These are phyloP conservation scores for Columba janthina DNA, from an alignment of 2,113 vertebrate genomes.

Conservation along the genomic window DNA sequence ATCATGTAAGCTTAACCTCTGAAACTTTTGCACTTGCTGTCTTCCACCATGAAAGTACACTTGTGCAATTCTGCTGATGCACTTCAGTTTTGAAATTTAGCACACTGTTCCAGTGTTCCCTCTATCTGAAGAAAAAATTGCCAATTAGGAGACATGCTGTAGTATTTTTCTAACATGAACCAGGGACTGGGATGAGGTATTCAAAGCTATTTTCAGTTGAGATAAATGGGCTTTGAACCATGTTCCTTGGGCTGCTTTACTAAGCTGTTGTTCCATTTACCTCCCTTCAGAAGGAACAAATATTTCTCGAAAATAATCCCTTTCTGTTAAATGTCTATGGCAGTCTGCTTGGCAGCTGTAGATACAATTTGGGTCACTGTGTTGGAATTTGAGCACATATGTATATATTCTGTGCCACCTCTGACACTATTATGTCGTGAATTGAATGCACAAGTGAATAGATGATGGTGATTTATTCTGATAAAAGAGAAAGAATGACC, in stretches of 20 bases:
- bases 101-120: neutral
- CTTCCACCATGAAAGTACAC: neutral
- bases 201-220: neutral
- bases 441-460: slow-evolving; percentile 51
- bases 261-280: neutral
- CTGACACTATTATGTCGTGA: slow-evolving; percentile 67
- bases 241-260: neutral
- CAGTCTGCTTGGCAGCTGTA: slow-evolving; percentile 59
- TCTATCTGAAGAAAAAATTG: neutral
- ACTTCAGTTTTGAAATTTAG: neutral
- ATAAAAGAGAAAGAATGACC: slow-evolving; percentile 54
- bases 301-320: neutral
- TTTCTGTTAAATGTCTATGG: slow-evolving; percentile 56
- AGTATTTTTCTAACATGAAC: neutral
- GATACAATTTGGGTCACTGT: slow-evolving; percentile 62
- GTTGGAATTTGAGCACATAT: slow-evolving; percentile 59
- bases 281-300: neutral
- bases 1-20: neutral
- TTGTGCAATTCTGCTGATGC: neutral
- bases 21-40: neutral
- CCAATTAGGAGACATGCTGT: neutral
- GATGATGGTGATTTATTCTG: slow-evolving; percentile 67
- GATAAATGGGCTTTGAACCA: neutral
- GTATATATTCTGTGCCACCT: slow-evolving; percentile 63
- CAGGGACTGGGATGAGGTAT: neutral